Evolutionary conservation across 92 coral and sea anemone species (phyloP).

Genomic region (Parazoanthus darwini): DNA sequence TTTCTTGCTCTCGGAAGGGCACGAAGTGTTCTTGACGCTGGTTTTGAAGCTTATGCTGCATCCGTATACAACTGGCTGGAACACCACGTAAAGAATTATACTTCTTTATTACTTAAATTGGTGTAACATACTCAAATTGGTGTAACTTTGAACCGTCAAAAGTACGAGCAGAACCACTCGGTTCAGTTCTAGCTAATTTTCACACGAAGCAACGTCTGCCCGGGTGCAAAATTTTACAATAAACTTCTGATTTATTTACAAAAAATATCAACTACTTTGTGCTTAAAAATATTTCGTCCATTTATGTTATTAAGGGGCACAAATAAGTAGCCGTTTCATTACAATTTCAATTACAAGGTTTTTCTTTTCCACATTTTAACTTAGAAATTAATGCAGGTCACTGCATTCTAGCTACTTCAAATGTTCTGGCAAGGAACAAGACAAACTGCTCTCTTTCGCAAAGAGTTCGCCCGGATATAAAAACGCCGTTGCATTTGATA

Average conservation of each 20-base stretch:
- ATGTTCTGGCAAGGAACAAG: neutral
- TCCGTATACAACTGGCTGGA: neutral
- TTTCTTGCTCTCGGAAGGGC: neutral
- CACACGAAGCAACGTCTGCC: conserved; percentile 16
- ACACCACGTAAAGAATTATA: neutral
- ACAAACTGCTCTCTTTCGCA: neutral
- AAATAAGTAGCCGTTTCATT: conserved; percentile 23
- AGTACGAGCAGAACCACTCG: conserved; percentile 20
- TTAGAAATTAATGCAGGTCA: neutral
- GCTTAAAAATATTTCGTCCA: conserved; percentile 44
- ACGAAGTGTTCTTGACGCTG: neutral
- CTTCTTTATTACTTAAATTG: conserved; percentile 13
- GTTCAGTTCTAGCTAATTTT: neutral
- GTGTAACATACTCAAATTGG: conserved; percentile 3
- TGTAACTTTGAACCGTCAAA: neutral
- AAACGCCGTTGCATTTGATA: neutral
- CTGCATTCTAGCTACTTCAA: neutral
- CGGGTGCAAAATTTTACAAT: conserved; percentile 27
- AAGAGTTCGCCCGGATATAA: too few species aligned
- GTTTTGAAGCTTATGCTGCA: neutral
- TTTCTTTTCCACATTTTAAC: neutral
- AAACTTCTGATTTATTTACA: conserved; percentile 45
- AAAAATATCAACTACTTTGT: conserved; percentile 38
- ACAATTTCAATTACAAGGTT: conserved; percentile 14
- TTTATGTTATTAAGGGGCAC: conserved; percentile 27